Evolutionary conservation across 2,888 invertebrate species (phyloP), one percentile per base, ranked within the genome.

Genomic region (Anaspis maculata): DNA sequence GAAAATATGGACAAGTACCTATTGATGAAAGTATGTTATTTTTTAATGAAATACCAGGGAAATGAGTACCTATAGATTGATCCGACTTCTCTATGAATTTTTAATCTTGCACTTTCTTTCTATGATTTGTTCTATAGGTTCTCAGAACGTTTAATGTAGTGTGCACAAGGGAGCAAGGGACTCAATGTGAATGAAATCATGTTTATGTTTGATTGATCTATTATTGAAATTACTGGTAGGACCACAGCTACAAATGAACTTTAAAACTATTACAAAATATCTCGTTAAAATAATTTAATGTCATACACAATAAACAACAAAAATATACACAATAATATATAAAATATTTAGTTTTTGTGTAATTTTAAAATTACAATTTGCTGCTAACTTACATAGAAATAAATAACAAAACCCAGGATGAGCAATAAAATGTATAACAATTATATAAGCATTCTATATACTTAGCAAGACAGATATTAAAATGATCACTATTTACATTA

Each of bases 181-280:
- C n/a, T n/a, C n/a, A n/a, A n/a, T n/a, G n/a, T n/a, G n/a, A n/a
- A n/a, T n/a, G n/a, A n/a, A n/a, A n/a, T n/a, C 9, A 19, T 19
- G 19, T 19, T 19, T 19, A 6, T 19, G 23, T 19, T 16, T 25
- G 13, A 46, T 49, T 42, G 49, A 45, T 52, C 45, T 51, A 46
- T 59, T 52, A 52, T 54, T 55, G 47, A 55, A 59, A 61, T 61
- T 60, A 57, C 56, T 57, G 57, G 54, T 59, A 59, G 55, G 57
- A 59, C 55, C 58, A 59, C 54, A 54, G 57, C 58, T 61, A 62
- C 59, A 57, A 59, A 60, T 57, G 52, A 55, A 49, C 41, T 51
- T 46, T 54, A 51, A 51, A 57, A 54, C 56, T 58, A 59, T 52
- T 50, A 57, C 32, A 57, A 52, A 59, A 52, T 53, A 53, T 50